These are phyloP conservation scores for Sebastes reedi DNA, from an alignment of 2,797 vertebrate species.

Conservation along the genomic window DNA sequence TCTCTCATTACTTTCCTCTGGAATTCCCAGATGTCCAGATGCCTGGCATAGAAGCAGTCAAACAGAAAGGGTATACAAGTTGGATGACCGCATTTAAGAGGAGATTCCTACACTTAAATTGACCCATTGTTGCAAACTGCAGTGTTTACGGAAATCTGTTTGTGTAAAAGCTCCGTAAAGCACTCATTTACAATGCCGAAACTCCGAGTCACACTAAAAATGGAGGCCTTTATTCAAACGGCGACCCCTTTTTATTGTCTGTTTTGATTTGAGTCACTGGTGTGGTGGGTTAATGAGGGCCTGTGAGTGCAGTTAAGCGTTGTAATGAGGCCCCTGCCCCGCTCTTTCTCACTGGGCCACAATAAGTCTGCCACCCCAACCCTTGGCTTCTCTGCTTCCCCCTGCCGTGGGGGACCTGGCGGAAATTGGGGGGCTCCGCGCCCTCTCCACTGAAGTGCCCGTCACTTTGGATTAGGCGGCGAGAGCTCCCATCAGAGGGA, in stretches of 20 bases:
- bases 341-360: constrained; percentile 68
- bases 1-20: constrained; percentile 48
- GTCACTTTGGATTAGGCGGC: constrained; percentile 82
- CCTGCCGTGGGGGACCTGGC: constrained; percentile 67
- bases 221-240: constrained; percentile 55
- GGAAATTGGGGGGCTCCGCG: constrained; percentile 75
- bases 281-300: constrained; percentile 81
- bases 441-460: constrained; percentile 78
- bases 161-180: constrained; percentile 57
- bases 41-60: constrained; percentile 4
- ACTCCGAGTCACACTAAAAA: constrained; percentile 44
- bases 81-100: constrained; percentile 5
- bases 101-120: constrained; percentile 20
- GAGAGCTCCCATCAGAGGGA: constrained; percentile 69
- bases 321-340: constrained; percentile 80
- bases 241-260: constrained; percentile 76
- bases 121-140: constrained; percentile 26
- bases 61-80: constrained; percentile 23
- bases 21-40: constrained; percentile 39
- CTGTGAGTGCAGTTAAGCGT: constrained; percentile 82
- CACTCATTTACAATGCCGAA: constrained; percentile 36
- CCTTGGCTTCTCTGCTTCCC: constrained; percentile 65
- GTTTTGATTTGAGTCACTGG: constrained; percentile 80
- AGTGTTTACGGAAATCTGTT: constrained; percentile 47
- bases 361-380: constrained; percentile 73